A percentile compares a stretch with the other conserved stretches of the same genome.
phyloP scores from a whole-genome alignment of 2,113 vertebrate species.

The Vulpes ferrilata region DNA sequence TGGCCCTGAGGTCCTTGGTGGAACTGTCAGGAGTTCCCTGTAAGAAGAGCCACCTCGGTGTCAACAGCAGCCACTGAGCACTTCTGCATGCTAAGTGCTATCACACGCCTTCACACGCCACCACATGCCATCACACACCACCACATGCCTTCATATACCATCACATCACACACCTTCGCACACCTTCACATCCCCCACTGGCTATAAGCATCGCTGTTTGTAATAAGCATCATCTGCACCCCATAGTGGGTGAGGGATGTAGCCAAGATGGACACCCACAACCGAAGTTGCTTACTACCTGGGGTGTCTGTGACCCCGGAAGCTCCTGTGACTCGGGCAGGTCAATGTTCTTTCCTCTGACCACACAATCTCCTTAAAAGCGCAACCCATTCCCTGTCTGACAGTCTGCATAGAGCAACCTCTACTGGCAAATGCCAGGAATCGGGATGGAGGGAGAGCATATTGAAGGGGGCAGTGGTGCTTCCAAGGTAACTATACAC shows the following conservation, averaged over 20 bases:
- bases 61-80: neutral
- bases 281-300: neutral
- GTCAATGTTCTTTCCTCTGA: rapidly evolving
- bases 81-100: neutral
- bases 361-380: neutral
- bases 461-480: neutral
- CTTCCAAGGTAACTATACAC: neutral
- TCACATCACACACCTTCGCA: rapidly evolving
- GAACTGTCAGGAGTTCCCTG: neutral
- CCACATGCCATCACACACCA: rapidly evolving
- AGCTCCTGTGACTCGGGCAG: neutral
- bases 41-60: neutral
- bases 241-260: neutral
- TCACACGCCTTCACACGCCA: rapidly evolving
- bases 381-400: rapidly evolving
- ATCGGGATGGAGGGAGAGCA: neutral
- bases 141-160: rapidly evolving
- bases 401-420: rapidly evolving
- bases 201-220: rapidly evolving
- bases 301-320: neutral
- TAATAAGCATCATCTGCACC: rapidly evolving
- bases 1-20: neutral
- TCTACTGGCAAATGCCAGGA: neutral
- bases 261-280: neutral
- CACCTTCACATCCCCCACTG: rapidly evolving